These are phyloP conservation scores for Geococcyx californianus DNA, from an alignment of 2,113 vertebrate genomes.

Conservation along the genomic window DNA sequence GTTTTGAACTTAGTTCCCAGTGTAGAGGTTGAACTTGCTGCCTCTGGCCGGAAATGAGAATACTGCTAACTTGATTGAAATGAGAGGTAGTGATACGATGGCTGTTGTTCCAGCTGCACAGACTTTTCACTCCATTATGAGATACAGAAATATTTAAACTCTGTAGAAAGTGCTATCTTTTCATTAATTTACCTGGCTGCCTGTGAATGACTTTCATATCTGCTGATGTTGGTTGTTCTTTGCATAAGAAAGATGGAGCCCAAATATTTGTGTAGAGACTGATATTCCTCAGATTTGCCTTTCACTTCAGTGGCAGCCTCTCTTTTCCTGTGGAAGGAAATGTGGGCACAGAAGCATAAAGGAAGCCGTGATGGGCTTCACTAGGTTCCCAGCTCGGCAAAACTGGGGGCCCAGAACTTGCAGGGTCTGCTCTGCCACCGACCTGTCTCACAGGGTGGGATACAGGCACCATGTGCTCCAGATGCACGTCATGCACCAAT, in stretches of 20 bases:
- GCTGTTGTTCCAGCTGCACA: not conserved
- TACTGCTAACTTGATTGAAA: not conserved
- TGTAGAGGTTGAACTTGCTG: not conserved
- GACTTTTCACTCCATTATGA: not conserved
- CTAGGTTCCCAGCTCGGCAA: not conserved
- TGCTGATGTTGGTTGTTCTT: not conserved
- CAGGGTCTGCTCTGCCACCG: not conserved
- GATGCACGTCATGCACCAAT: not conserved
- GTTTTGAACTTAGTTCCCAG: not conserved
- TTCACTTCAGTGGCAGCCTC: not conserved
- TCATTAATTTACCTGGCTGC: not conserved
- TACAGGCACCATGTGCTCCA: not conserved
- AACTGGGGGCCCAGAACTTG: not conserved
- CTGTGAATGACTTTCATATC: not conserved
- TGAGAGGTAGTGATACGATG: not conserved
- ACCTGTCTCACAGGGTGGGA: rapidly evolving
- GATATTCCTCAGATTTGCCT: not conserved
- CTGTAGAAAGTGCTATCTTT: not conserved
- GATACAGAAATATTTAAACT: not conserved
- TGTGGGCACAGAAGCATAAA: not conserved
- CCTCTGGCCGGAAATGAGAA: not conserved
- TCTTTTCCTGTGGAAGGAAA: not conserved
- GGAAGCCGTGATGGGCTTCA: not conserved
- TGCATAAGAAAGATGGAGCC: not conserved
- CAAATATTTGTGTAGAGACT: not conserved